These are phyloP conservation scores for Rotaria socialis DNA, from an alignment of 2,888 invertebrate species.

Conservation along the genomic window DNA sequence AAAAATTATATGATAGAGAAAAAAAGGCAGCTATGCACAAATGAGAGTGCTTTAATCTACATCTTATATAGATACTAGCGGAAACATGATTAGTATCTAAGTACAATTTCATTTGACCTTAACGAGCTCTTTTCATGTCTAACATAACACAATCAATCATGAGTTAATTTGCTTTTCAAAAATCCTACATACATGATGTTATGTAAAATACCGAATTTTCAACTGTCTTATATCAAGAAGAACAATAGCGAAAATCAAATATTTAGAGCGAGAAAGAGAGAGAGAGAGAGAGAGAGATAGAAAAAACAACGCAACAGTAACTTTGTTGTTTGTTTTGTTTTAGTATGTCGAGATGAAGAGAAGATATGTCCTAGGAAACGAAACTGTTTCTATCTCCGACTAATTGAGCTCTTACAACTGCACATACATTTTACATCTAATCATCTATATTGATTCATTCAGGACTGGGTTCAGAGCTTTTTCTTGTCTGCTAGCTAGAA, in stretches of 20 bases:
- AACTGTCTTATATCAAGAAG: not conserved
- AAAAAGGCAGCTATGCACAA: not conserved
- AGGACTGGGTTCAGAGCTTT: not conserved
- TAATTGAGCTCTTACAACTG: not conserved
- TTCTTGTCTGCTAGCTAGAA: not conserved
- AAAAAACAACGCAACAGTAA: too few relatives aligned
- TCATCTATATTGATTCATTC: not conserved
- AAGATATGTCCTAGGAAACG: not conserved
- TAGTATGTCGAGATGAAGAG: not conserved
- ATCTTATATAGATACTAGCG: not conserved
- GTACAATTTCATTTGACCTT: not conserved
- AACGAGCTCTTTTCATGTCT: not conserved
- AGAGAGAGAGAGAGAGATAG: too few relatives aligned
- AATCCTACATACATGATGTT: not conserved
- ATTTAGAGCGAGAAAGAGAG: too few relatives aligned
- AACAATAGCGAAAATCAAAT: too few relatives aligned
- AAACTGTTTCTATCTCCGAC: not conserved
- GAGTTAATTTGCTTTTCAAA: not conserved
- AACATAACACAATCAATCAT: not conserved
- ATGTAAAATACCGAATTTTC: not conserved
- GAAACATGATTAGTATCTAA: not conserved
- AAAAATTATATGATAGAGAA: not conserved
- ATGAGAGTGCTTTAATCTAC: not conserved
- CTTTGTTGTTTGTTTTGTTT: not conserved
- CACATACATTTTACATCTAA: not conserved